Base-by-base conservation (phyloP, 2,888 invertebrate species). In the Cheilosia urbana region DNA sequence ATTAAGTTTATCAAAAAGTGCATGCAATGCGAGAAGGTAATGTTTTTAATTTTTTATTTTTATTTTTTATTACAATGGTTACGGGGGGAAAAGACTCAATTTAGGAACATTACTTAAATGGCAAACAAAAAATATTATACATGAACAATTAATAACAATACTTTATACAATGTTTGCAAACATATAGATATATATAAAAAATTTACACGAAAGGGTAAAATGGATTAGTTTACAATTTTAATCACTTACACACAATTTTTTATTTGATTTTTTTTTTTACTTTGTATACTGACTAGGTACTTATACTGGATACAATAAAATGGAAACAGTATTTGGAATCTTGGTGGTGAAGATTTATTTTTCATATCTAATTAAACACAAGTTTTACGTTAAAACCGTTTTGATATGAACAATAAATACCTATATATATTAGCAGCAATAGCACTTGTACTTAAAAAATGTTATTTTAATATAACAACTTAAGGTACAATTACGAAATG, bases 1-100 rank as follows among this genome's bases (percentile, higher is more conserved):
- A 55, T 47, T 72, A 83, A 78, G 73, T 81, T 63, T 63, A 49
- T 69, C 42, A n/a, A 47, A 72, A 47, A 60, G 84, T 84, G 80
- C 84, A 84, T 84, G 84, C 84, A 79, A 82, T 66, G 77, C 71
- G 71, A 72, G 27, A 30, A 37, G 13, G 37, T 37, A n/a, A 13
- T 9, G 55, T 79, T 45, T 55, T 42, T 51, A 6, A 3, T 45
- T 45, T 15, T n/a, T 45, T 30, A 30, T 9, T 5, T 45, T 45
- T n/a, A 2, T 5, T 45, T 45, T n/a, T 40, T 49, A 45, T 62
- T 60, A 37, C 42, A 51, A 51, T 42, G 42, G 42, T 78, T 73
- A 69, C 45, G 69, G 13, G 27, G 40, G 19, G 15, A 24, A 76
- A 5, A 27, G 24, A 73, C 53, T 53, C 9, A 49, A 21, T 15